Percentiles rank a stretch among this genome's conserved stretches.
Conservation (phyloP, 2,113 vertebrate species). For the Halcyon senegalensis region DNA sequence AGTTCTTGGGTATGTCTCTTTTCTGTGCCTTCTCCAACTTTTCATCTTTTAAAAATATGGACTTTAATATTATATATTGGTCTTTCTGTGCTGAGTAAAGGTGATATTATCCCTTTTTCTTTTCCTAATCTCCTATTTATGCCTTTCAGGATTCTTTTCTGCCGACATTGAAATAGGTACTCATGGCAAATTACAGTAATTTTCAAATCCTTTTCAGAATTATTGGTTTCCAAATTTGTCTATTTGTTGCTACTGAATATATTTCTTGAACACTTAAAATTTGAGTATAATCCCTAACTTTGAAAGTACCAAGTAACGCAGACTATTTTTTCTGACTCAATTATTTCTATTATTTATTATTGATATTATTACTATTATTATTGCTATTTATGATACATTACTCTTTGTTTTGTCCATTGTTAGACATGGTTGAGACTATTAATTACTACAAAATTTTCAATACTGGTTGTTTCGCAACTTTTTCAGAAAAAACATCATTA, state of each 20-base stretch:
- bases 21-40: background rate
- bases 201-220: background rate
- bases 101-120: background rate
- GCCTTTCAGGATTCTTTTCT: background rate
- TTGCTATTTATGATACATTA: rapidly evolving
- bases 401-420: background rate
- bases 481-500: background rate
- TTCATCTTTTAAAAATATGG: background rate
- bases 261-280: background rate
- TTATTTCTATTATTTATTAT: background rate
- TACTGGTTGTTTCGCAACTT: background rate
- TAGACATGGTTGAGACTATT: background rate
- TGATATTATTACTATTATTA: background rate
- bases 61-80: rapidly evolving
- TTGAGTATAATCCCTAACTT: background rate
- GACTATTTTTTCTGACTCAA: background rate
- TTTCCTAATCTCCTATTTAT: background rate
- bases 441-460: background rate
- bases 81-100: background rate
- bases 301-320: background rate
- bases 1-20: background rate
- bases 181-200: background rate
- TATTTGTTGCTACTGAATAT: background rate
- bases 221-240: background rate
- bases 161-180: background rate